Evolutionary conservation across 2,888 invertebrate species (phyloP).

Genomic region (Drosophila atripex): DNA sequence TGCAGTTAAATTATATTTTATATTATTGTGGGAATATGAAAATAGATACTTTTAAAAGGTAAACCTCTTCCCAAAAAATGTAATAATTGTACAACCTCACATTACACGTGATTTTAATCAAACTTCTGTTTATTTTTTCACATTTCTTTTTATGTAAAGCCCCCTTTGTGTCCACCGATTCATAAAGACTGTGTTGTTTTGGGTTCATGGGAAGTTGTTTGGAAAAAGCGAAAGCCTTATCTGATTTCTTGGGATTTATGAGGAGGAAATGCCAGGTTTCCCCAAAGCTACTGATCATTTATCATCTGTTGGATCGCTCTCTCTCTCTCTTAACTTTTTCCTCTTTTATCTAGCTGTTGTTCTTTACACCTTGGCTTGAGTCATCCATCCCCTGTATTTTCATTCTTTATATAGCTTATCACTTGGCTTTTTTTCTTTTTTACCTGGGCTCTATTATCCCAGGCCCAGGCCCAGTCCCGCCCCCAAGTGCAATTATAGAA

Average conservation of each 20-base stretch:
- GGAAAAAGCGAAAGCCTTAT: constrained; percentile 2
- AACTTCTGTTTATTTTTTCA: background rate
- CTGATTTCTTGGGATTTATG: constrained; percentile 17
- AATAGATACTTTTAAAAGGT: background rate
- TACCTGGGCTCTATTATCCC: constrained; percentile 3
- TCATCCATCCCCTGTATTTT: background rate
- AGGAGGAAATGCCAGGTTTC: constrained; percentile 12
- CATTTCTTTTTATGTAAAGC: background rate
- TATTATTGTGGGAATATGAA: background rate
- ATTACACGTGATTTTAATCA: background rate
- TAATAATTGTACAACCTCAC: no score
- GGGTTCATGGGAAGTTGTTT: background rate
- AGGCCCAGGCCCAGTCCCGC: background rate
- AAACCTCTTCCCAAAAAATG: background rate
- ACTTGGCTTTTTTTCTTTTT: background rate
- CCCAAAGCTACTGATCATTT: constrained; percentile 6
- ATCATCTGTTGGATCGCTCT: constrained; percentile 1
- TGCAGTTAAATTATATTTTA: background rate
- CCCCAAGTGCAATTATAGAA: constrained; percentile 2
- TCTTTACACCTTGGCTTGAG: constrained; percentile 1
- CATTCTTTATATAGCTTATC: constrained; percentile 5
- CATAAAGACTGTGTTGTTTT: background rate
- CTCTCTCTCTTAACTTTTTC: background rate
- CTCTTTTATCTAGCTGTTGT: constrained; percentile 3
- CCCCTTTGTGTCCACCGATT: background rate